Base-by-base conservation (phyloP, 2,888 invertebrate genomes). In the Ptilodon capucinus region DNA sequence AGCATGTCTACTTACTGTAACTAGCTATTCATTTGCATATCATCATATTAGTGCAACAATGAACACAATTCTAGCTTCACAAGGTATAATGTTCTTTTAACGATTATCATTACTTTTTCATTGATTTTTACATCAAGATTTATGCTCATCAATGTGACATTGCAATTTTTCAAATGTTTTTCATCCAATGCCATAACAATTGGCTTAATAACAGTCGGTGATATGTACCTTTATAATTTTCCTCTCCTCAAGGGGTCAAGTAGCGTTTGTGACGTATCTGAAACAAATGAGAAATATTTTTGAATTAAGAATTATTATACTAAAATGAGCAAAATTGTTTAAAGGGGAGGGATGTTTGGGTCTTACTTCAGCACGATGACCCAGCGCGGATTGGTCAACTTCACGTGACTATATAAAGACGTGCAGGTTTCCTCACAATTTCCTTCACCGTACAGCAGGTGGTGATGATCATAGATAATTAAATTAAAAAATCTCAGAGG, bases 211-310 rank as follows among this genome's bases (percentile, higher is more conserved):
- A 35, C 32, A 11, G 16, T 21, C 8, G 5, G 53, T 53, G 35
- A 57, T 51, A 56, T 48, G 58, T 86, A 89, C 88, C 89, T 87
- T 80, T 74, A 71, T 79, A 84, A 87, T 81, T 78, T 81, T 74
- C 75, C 69, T 74, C 81, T 79, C 72, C 80, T 79, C 76, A 78
- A 64, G 71, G 68, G 68, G 64, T 79, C 77, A 75, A 74, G 72
- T 67, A 67, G 64, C 63, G 68, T 71, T 70, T 68, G 78, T 70
- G 75, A 71, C 59, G 79, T 76, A 79, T 84, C 89, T 89, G 88
- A 66, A 89, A 88, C 74, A 81, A 79, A n/a, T n/a, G n/a, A 60
- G 44, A 64, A 51, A 71, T 49, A 60, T 51, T 54, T 52, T 25
- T 23, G 28, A 42, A 57, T 67, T 64, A 61, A 51, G 13, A 43